Base-by-base conservation (phyloP, 2,888 invertebrate genomes). In the Drosophila formosana region DNA sequence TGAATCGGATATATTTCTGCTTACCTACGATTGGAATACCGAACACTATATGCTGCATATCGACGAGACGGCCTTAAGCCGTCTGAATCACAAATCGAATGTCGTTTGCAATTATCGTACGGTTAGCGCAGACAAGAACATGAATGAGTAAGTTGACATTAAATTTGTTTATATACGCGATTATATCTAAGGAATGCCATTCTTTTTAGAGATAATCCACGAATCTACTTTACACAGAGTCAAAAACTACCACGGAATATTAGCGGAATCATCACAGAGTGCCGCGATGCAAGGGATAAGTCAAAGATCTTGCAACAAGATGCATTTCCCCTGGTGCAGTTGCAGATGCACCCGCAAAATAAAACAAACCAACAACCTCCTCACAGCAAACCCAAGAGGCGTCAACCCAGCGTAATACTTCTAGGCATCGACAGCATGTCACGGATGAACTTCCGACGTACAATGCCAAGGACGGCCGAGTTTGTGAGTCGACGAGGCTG, bases 341-440 rank as follows among this genome's bases (percentile, higher is more conserved):
- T 66, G 1, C 0, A 53, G 30, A 89, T 95, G 82, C 92, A 93
- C 83, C 50, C 50, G 2, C 0, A 53, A 39, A 25, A 62, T 3
- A 25, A n/a, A 13, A 39, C 9, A 6, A 4, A 4, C 0, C 3
- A 49, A 50, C 0, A 23, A 18, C 18, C 18, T 18, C 18, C 23
- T 1, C 52, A 56, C 2, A 9, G 9, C 4, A 13, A 25, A 3
- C 25, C 43, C 0, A 1, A 28, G 5, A 23, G 43, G 0, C 57
- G 58, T 2, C 45, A 53, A 52, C 91, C 95, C 9, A 96, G 95
- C 88, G 94, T 97, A 0, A 91, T 97, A 30, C 92, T 97, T 79
- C 89, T 98, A n/a, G 97, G 97, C 9, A 94, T 97, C 81, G 97
- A 97, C 89, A 96, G 96, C 28, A 94, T 97, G 30, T 84, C 88